Conservation (phyloP, 2,113 vertebrate genomes). For the Campylomormyrus tamandua region DNA sequence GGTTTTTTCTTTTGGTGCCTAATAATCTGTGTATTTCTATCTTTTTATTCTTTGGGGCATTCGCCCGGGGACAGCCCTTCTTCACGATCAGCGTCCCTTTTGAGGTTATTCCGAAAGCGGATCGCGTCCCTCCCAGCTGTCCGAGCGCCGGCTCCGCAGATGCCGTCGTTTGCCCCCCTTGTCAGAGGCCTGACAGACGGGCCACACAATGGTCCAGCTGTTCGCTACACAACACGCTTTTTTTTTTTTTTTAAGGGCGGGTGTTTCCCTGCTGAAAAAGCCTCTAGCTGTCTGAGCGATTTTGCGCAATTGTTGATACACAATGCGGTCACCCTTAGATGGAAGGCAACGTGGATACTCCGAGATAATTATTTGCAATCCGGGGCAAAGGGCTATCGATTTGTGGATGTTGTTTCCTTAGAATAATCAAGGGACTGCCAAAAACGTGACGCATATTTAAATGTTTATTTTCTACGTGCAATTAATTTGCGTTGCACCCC, state of each 20-base stretch:
- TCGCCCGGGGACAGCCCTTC: neutral
- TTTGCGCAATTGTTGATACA: slow-evolving; percentile 36
- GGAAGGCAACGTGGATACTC: slow-evolving; percentile 11
- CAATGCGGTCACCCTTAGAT: slow-evolving; percentile 17
- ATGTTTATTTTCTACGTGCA: neutral
- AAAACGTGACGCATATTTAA: neutral
- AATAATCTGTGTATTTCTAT: neutral
- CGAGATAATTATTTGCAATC: neutral
- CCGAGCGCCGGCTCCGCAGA: slow-evolving; percentile 42
- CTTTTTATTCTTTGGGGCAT: neutral
- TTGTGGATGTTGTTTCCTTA: neutral
- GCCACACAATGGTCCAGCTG: slow-evolving; percentile 46
- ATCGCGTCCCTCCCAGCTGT: neutral
- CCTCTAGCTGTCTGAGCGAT: slow-evolving; percentile 49
- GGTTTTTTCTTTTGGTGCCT: neutral
- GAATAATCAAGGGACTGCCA: neutral
- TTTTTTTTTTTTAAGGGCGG: slow-evolving; percentile 34
- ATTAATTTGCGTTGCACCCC: neutral
- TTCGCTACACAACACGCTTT: slow-evolving; percentile 24
- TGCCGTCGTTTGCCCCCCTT: slow-evolving; percentile 34
- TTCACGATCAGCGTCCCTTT: neutral
- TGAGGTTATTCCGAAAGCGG: neutral
- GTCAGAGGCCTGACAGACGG: slow-evolving; percentile 24
- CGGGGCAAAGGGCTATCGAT: neutral
- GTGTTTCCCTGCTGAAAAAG: neutral